phyloP scores from a whole-genome alignment of 2,113 vertebrate species.

The Progne subis region DNA sequence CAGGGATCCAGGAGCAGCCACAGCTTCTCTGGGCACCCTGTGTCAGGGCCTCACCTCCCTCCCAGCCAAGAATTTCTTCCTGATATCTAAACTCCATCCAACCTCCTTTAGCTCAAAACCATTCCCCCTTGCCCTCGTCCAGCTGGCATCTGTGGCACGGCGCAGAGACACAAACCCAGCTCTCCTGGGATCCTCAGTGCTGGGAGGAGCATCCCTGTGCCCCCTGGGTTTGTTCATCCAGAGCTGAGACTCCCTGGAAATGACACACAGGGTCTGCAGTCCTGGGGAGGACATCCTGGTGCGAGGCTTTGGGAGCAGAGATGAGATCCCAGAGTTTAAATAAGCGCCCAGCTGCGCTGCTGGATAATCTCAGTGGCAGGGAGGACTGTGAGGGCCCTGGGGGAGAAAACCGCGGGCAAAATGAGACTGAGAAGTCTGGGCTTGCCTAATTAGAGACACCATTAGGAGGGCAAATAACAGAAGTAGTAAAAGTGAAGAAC shows the following conservation, averaged over 20 bases:
- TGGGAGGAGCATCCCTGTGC: accelerated
- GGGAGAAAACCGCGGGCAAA: neutral
- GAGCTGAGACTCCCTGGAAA: neutral
- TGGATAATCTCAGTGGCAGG: neutral
- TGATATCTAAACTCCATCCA: neutral
- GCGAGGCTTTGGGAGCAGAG: neutral
- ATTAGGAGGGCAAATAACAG: neutral
- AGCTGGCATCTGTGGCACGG: neutral
- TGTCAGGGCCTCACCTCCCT: neutral
- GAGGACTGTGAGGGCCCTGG: neutral
- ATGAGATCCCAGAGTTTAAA: neutral
- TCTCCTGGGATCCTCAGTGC: neutral
- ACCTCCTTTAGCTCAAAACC: neutral
- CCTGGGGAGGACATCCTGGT: neutral
- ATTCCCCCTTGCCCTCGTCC: neutral
- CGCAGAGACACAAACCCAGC: neutral
- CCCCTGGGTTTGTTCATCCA: neutral
- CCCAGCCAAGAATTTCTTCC: accelerated
- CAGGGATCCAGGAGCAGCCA: neutral
- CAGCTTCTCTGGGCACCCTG: neutral
- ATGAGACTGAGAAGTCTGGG: neutral
- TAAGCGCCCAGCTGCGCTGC: neutral
- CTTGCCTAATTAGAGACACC: neutral
- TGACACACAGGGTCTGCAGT: neutral
- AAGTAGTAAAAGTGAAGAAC: neutral